These are phyloP conservation scores for Eutrigla gurnardus DNA, from an alignment of 2,797 vertebrate genomes.

Conservation along the genomic window DNA sequence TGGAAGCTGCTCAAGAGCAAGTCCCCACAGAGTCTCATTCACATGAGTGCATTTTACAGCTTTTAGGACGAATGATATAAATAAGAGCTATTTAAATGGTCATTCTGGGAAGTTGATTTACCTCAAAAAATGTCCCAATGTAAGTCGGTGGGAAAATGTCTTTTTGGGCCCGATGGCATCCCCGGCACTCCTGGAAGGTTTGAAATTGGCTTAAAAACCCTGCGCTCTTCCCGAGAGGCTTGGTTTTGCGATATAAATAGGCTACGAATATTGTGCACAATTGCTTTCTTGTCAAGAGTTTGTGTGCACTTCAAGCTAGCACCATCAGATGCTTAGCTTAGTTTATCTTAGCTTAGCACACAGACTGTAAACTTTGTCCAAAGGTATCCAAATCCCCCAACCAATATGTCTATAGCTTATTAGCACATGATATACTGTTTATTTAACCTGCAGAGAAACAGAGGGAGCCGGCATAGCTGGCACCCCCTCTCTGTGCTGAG, in stretches of 20 bases:
- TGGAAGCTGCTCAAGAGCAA: too few relatives aligned
- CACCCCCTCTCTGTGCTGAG: not conserved
- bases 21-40: too few relatives aligned
- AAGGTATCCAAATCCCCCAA: not conserved
- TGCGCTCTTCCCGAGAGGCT: not conserved
- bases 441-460: not conserved
- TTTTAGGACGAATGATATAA: too few relatives aligned
- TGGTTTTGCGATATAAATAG: conserved; percentile 27
- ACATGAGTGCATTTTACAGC: too few relatives aligned
- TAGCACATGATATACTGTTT: conserved; percentile 7
- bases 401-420: not conserved
- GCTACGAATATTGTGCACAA: not conserved
- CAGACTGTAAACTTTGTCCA: not conserved
- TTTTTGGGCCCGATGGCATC: not conserved
- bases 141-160: too few relatives aligned
- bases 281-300: not conserved
- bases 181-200: too few relatives aligned
- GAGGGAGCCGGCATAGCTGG: not conserved
- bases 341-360: not conserved
- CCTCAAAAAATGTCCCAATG: too few relatives aligned
- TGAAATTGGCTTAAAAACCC: not conserved
- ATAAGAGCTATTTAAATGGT: too few relatives aligned
- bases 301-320: not conserved
- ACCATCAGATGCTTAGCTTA: not conserved
- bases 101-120: too few relatives aligned